Percentiles rank a stretch among this genome's conserved stretches.
phyloP scores from a whole-genome alignment of 2,888 invertebrate species.

The Trypoxylon attenuatum region DNA sequence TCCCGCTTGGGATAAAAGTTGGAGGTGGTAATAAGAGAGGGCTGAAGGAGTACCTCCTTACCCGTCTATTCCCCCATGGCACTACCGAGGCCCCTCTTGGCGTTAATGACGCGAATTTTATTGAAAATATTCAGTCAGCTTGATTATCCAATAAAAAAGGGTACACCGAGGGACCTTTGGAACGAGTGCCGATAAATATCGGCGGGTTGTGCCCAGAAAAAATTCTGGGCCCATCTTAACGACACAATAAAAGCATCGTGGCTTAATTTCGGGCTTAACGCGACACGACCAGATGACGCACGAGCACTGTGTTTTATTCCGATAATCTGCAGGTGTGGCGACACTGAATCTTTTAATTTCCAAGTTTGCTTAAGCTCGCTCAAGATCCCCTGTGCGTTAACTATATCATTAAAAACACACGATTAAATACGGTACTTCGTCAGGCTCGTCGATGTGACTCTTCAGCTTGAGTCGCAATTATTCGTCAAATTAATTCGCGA shows the following conservation, averaged over 20 bases:
- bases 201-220: conserved; percentile 18
- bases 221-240: conserved; percentile 56
- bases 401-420: not conserved
- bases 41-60: too few relatives aligned
- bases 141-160: conserved; percentile 63
- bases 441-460: too few relatives aligned
- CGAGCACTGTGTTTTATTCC: conserved; percentile 42
- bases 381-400: not conserved
- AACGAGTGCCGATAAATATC: conserved; percentile 48
- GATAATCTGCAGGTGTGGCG: not conserved
- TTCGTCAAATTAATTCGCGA: too few relatives aligned
- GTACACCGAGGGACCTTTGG: conserved; percentile 31
- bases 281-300: conserved; percentile 49
- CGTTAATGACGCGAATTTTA: conserved; percentile 62
- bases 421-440: too few relatives aligned
- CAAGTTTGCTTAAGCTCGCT: not conserved
- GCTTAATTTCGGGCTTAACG: conserved; percentile 58
- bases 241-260: conserved; percentile 57
- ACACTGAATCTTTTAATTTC: not conserved
- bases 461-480: too few relatives aligned
- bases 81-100: conserved; percentile 6
- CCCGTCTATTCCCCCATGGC: too few relatives aligned
- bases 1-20: conserved; percentile 52
- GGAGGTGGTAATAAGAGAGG: conserved; percentile 53
- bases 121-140: conserved; percentile 62